Evolutionary conservation across 2,113 vertebrate species (phyloP).

Genomic region (Psephotus haematonotus): DNA sequence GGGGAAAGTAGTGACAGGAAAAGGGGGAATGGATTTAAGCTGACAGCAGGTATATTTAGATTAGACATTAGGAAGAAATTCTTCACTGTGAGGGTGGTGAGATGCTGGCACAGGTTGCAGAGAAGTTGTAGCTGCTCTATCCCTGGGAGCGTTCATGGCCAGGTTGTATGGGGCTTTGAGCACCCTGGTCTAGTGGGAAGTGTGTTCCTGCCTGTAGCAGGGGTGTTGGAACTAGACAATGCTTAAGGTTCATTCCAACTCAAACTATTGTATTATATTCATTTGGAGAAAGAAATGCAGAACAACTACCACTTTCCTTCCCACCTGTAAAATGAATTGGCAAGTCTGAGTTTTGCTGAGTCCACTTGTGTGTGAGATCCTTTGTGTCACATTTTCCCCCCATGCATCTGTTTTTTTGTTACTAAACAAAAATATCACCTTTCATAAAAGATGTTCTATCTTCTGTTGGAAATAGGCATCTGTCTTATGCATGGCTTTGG

Average conservation of each 20-base stretch:
- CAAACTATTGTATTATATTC: neutral
- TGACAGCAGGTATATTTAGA: neutral
- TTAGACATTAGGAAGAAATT: neutral
- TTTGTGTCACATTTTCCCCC: neutral
- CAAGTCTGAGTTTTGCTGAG: neutral
- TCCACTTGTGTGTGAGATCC: neutral
- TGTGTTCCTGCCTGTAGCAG: neutral
- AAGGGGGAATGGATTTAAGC: neutral
- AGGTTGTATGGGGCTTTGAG: neutral
- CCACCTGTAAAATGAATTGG: neutral
- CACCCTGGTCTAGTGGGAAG: neutral
- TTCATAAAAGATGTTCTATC: neutral
- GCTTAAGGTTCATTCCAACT: neutral
- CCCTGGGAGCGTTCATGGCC: neutral
- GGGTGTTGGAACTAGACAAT: neutral
- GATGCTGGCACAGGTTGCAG: neutral
- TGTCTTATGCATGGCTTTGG: neutral
- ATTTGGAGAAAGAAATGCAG: neutral
- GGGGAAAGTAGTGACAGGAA: neutral
- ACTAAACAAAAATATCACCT: neutral
- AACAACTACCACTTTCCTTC: neutral
- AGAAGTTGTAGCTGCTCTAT: neutral
- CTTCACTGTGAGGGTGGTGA: neutral
- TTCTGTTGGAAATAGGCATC: neutral
- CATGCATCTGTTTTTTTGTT: neutral